phyloP scores from a whole-genome alignment of 2,888 invertebrate genomes.

The Alloplasta piceator region DNA sequence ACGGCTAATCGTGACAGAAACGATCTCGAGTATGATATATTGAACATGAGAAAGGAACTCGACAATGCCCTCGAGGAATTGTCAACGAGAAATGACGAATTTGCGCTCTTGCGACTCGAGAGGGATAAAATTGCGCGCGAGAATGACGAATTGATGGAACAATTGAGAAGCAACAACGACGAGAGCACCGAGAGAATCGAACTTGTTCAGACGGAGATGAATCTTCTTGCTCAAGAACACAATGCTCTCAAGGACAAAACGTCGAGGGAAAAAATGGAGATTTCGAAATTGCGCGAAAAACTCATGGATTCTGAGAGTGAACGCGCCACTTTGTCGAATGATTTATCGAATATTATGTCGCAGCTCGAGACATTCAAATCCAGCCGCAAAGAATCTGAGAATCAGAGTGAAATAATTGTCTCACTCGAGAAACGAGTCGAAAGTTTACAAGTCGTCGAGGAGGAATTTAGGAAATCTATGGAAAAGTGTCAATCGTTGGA shows the following conservation, averaged over 20 bases:
- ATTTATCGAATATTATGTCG: too few relatives aligned
- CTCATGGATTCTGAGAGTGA: too few relatives aligned
- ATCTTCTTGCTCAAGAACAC: constrained; percentile 77
- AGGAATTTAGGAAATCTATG: not conserved
- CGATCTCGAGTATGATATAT: constrained; percentile 86
- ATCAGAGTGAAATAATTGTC: too few relatives aligned
- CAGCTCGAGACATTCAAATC: too few relatives aligned
- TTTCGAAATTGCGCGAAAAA: constrained; percentile 20
- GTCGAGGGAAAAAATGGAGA: constrained; percentile 48
- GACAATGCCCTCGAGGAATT: constrained; percentile 80
- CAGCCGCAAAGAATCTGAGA: too few relatives aligned
- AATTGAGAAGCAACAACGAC: constrained; percentile 74
- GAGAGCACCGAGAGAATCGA: constrained; percentile 79
- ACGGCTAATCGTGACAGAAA: constrained; percentile 84
- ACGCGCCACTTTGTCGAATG: too few relatives aligned
- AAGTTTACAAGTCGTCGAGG: too few relatives aligned
- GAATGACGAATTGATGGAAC: constrained; percentile 76
- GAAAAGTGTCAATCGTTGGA: not conserved
- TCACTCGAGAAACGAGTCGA: too few relatives aligned
- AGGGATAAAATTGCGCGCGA: constrained; percentile 75
- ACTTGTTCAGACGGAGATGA: constrained; percentile 78
- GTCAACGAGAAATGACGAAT: constrained; percentile 62
- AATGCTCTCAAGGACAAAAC: constrained; percentile 71
- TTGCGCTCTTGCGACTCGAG: constrained; percentile 69
- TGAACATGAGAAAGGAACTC: constrained; percentile 85